Base-by-base conservation (phyloP, 2,113 vertebrate species). In the Chaetorhynchus papuensis region DNA sequence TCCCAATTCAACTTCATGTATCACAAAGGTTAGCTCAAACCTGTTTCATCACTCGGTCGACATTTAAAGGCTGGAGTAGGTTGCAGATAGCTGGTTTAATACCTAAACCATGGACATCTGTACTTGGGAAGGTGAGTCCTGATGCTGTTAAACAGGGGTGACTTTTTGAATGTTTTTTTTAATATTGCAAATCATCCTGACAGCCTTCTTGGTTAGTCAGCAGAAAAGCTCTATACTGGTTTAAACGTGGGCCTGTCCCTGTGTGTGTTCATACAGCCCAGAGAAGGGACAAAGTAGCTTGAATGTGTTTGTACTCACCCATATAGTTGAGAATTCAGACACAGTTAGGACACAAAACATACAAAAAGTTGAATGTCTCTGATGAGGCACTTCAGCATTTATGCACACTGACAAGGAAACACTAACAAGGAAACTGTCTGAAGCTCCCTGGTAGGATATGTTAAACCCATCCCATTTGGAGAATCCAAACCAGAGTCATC, bases 21-120 rank as follows among this genome's bases (percentile, higher is more conserved):
- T 49, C 27, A 60, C 15, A 63, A 70, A 59, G 26, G 42, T 78
- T 35, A 53, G 6, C 10, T 75, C 30, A 71, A 86, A 70, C 13
- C 33, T 56, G 15, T 64, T 90, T 65, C 30, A 60, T n/a, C 9
- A 1, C 9, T 61, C 1, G 0, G 13, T 7, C 3, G 1, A 53
- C 0, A 0, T 66, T 50, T 76, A 63, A 63, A 53, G 35, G 18
- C 33, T 56, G 56, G 26, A 39, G 8, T 6, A 47, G 35, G 14
- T 9, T 64, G 6, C 23, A 85, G 39, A 66, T 10, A 78, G 33
- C 16, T 42, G 20, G 9, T n/a, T 2, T 16, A 54, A 57, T 37
- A 65, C 10, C 9, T 61, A 74, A 87, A 77, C 12, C 6, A 24
- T 7, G 10, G 22, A 20, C 20, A 65, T 56, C 16, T 64, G 7